Percentiles rank a stretch among this genome's conserved stretches.
Evolutionary conservation across 2,888 invertebrate genomes (phyloP).

Genomic region (Apoda limacodes): DNA sequence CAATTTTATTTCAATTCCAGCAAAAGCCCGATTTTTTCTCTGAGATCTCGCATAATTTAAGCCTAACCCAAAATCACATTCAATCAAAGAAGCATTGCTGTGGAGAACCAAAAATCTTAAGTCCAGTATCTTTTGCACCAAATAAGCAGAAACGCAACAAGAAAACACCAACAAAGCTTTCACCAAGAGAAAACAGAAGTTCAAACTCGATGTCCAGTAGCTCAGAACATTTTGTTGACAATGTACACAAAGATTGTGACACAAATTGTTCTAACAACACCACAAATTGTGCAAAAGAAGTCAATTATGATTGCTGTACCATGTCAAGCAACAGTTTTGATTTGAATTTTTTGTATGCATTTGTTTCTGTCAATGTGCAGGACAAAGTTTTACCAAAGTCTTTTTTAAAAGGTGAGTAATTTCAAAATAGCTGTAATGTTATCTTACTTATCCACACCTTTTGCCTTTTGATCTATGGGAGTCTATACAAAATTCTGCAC

Average conservation of each 20-base stretch:
- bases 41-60: slow-evolving; percentile 37
- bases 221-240: slow-evolving; percentile 1
- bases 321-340: slow-evolving; percentile 23
- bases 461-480: too few relatives aligned
- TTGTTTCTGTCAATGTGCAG: slow-evolving; percentile 49
- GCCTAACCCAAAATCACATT: slow-evolving; percentile 24
- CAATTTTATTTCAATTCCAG: too few relatives aligned
- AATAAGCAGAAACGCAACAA: slow-evolving; percentile 14
- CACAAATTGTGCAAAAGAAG: slow-evolving; percentile 10
- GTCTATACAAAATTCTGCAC: too few relatives aligned
- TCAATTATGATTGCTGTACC: slow-evolving; percentile 33
- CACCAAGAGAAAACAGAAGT: neutral
- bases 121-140: slow-evolving; percentile 18
- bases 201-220: slow-evolving; percentile 2
- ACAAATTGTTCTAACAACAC: slow-evolving; percentile 6
- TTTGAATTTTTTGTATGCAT: slow-evolving; percentile 51
- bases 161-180: slow-evolving; percentile 12
- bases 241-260: neutral
- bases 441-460: too few relatives aligned
- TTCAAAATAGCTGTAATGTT: neutral
- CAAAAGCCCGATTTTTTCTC: slow-evolving; percentile 53
- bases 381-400: slow-evolving; percentile 46
- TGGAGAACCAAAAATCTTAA: slow-evolving; percentile 23
- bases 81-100: slow-evolving; percentile 35
- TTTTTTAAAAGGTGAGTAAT: slow-evolving; percentile 45